Evolutionary conservation across 2,113 vertebrate genomes (phyloP).

Genomic region (Psophia crepitans): DNA sequence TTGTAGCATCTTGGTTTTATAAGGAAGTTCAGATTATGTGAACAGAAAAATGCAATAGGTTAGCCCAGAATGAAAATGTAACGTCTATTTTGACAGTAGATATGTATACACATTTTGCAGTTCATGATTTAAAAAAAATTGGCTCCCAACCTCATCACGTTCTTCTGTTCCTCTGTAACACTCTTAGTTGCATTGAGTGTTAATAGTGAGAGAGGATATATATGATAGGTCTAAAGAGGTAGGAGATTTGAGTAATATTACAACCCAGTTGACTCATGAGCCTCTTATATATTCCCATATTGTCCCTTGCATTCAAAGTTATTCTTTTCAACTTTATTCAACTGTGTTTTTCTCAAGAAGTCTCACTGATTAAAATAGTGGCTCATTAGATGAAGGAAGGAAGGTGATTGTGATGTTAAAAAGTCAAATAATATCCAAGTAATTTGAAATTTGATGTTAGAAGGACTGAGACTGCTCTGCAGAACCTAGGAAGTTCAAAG

Average conservation of each 20-base stretch:
- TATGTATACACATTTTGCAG: not conserved
- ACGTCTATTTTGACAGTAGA: not conserved
- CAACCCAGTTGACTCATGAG: not conserved
- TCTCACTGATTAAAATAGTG: not conserved
- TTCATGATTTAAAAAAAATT: not conserved
- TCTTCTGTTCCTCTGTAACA: not conserved
- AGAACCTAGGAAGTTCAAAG: not conserved
- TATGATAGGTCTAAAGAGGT: not conserved
- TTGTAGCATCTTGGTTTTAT: not conserved
- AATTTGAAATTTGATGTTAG: not conserved
- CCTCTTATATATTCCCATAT: not conserved
- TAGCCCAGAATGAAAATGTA: not conserved
- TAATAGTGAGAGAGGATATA: not conserved
- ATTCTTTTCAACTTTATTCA: not conserved
- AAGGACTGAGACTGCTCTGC: not conserved
- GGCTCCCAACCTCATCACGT: accelerated
- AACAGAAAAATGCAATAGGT: not conserved
- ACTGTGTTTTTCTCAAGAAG: not conserved
- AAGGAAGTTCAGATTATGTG: not conserved
- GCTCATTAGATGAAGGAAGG: not conserved
- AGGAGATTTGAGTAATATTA: not conserved
- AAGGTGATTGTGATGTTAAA: not conserved
- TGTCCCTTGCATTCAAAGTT: not conserved
- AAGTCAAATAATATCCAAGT: not conserved
- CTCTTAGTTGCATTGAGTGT: not conserved